Percentiles rank a stretch among this genome's conserved stretches.
Evolutionary conservation across 2,113 vertebrate genomes (phyloP).

Genomic region (Andinoacara biseriatus): DNA sequence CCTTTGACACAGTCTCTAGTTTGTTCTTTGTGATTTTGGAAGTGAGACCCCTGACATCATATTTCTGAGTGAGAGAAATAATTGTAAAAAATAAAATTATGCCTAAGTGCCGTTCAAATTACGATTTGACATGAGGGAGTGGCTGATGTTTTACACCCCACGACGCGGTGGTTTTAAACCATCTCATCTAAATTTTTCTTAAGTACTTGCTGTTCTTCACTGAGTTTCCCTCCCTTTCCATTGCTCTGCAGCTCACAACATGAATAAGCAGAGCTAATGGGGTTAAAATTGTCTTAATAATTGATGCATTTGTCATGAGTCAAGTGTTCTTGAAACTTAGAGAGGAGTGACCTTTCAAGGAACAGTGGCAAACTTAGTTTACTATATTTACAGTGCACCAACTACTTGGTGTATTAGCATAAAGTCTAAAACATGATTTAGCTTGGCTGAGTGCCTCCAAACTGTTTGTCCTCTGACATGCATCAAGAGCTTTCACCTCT

Average conservation of each 20-base stretch:
- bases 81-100: background rate
- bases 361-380: background rate
- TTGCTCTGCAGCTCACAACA: background rate
- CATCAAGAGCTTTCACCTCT: conserved; percentile 12
- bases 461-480: conserved; percentile 27
- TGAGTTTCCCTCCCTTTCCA: background rate
- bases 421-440: background rate
- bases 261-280: background rate
- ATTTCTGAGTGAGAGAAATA: background rate
- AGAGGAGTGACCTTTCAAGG: background rate
- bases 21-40: background rate
- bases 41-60: background rate
- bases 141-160: too few species aligned
- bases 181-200: background rate
- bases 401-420: background rate
- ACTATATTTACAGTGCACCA: background rate
- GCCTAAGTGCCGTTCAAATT: background rate
- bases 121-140: accelerated
- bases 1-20: background rate
- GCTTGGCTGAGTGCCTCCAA: background rate
- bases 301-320: background rate
- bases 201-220: background rate
- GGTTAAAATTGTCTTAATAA: background rate
- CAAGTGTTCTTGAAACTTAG: background rate
- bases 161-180: background rate